phyloP scores from a whole-genome alignment of 2,113 vertebrate species.

The Geothlypis trichas region DNA sequence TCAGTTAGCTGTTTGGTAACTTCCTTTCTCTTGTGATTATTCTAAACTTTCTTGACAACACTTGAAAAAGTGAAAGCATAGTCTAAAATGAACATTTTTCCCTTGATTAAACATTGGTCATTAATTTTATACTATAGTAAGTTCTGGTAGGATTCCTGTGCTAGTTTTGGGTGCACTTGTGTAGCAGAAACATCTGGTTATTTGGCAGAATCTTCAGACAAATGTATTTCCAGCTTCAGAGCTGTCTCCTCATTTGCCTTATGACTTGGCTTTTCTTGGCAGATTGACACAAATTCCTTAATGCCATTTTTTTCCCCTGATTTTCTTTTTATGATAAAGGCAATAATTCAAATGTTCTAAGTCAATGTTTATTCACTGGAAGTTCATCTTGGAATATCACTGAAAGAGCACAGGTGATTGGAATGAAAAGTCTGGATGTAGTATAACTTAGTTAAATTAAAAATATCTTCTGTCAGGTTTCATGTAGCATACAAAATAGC shows the following conservation, averaged over 20 bases:
- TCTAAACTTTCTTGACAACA: background rate
- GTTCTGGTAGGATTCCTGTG: conserved; percentile 1
- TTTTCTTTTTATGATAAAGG: background rate
- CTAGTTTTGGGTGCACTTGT: background rate
- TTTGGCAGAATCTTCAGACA: conserved; percentile 43
- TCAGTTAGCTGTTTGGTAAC: background rate
- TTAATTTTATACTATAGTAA: background rate
- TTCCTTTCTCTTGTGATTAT: background rate
- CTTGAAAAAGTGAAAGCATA: background rate
- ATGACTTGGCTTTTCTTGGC: conserved; percentile 28
- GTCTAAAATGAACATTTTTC: background rate
- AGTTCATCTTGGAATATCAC: background rate
- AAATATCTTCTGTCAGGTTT: background rate
- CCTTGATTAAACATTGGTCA: background rate
- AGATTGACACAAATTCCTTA: background rate
- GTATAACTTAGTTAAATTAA: background rate
- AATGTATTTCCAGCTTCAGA: conserved; percentile 23
- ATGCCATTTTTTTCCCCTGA: background rate
- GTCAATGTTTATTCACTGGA: background rate
- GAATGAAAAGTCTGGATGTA: background rate
- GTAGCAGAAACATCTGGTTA: conserved; percentile 34
- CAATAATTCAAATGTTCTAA: background rate
- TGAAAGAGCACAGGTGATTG: background rate
- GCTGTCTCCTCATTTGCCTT: conserved; percentile 19
- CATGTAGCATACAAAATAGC: background rate